A percentile compares a stretch with the other conserved stretches of the same genome.
phyloP scores from a whole-genome alignment of 2,113 vertebrate genomes.

The Climacteris rufus region DNA sequence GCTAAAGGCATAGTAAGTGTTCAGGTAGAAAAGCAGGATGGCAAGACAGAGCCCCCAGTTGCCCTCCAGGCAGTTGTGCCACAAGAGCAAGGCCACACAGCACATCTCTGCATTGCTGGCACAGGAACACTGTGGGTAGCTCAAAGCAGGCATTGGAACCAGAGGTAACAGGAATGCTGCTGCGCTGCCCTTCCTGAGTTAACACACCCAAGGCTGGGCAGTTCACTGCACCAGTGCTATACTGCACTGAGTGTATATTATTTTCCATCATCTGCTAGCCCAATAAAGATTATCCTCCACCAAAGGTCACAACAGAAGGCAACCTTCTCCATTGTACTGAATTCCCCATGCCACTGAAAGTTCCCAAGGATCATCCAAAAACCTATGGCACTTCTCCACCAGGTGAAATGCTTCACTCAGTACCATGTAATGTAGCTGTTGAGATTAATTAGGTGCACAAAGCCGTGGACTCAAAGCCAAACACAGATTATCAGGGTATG shows the following conservation, averaged over 20 bases:
- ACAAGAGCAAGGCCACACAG: fast-evolving
- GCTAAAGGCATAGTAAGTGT: not conserved
- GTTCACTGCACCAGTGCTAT: not conserved
- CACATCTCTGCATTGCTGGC: not conserved
- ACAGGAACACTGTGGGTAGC: fast-evolving
- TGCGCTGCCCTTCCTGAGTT: not conserved
- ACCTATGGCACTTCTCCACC: not conserved
- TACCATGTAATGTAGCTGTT: not conserved
- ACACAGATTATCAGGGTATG: not conserved
- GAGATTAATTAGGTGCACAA: not conserved
- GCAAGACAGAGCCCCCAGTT: not conserved
- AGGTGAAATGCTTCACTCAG: not conserved
- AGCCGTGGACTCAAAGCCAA: fast-evolving
- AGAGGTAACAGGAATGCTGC: not conserved
- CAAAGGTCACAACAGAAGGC: not conserved
- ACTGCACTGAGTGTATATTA: not conserved
- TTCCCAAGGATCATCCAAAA: not conserved
- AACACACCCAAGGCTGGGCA: not conserved
- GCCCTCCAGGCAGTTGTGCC: not conserved
- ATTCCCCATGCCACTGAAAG: not conserved
- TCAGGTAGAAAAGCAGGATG: not conserved
- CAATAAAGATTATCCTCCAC: not conserved
- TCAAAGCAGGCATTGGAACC: not conserved
- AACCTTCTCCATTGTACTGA: fast-evolving
- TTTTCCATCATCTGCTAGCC: not conserved